Conservation (phyloP, 2,888 invertebrate species). For the Cheilosia soror region DNA sequence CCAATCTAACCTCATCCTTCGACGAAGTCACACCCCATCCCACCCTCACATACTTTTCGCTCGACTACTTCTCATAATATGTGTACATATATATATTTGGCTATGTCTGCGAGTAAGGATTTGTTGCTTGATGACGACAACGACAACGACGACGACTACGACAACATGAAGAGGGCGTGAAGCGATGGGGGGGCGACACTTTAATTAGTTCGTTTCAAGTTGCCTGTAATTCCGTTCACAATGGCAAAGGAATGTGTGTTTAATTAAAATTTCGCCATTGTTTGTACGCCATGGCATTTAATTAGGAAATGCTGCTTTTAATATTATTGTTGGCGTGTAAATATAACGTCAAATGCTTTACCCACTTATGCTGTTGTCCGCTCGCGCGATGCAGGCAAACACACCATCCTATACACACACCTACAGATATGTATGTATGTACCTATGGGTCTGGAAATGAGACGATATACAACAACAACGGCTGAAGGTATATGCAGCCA, state of each 20-base stretch:
- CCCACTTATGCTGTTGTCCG: conserved; percentile 73
- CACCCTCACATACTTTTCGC: conserved; percentile 17
- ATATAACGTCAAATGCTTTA: conserved; percentile 74
- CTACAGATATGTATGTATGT: neutral
- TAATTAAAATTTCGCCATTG: conserved; percentile 76
- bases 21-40: neutral
- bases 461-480: conserved; percentile 20
- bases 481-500: conserved; percentile 40
- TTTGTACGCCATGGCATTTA: conserved; percentile 75
- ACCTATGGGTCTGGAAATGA: conserved; percentile 45
- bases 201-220: conserved; percentile 76
- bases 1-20: conserved; percentile 41
- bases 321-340: conserved; percentile 76
- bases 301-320: conserved; percentile 76
- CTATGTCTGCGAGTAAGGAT: conserved; percentile 27
- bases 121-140: conserved; percentile 48
- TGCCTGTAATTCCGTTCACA: conserved; percentile 75
- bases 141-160: neutral
- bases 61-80: conserved; percentile 5
- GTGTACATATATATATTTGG: conserved; percentile 9
- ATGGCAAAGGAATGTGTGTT: conserved; percentile 76
- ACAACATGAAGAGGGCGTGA: conserved; percentile 34
- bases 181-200: conserved; percentile 66
- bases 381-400: conserved; percentile 40
- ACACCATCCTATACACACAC: conserved; percentile 7